These are phyloP conservation scores for Falco biarmicus DNA, from an alignment of 2,797 vertebrate species.

Conservation along the genomic window DNA sequence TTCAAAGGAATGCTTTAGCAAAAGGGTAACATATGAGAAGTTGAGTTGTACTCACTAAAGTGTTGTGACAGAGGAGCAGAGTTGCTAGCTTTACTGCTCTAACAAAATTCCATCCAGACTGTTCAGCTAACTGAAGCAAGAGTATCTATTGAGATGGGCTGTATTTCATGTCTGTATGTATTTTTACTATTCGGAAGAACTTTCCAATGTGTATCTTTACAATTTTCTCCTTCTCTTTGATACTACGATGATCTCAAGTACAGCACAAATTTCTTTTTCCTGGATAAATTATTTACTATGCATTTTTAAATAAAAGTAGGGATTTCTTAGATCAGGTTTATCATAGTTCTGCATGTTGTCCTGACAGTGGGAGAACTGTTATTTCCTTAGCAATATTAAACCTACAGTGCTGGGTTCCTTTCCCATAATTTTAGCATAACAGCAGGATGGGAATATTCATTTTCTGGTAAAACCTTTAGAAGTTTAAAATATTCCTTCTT, in stretches of 20 bases:
- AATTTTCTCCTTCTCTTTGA: not conserved
- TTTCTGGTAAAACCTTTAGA: not conserved
- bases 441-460: not conserved
- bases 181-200: not conserved
- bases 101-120: not conserved
- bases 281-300: not conserved
- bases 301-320: slow-evolving; percentile 22
- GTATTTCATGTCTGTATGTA: not conserved
- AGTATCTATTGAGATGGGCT: not conserved
- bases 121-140: not conserved
- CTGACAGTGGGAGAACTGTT: not conserved
- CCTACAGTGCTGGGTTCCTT: not conserved
- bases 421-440: not conserved
- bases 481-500: not conserved
- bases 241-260: not conserved
- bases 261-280: not conserved
- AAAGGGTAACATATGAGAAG: not conserved
- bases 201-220: not conserved
- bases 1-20: not conserved
- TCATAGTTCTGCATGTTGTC: slow-evolving; percentile 3
- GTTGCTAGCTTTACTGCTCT: not conserved
- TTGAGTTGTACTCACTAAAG: not conserved
- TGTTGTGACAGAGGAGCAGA: not conserved
- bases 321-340: slow-evolving; percentile 9
- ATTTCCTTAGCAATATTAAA: not conserved